phyloP scores from a whole-genome alignment of 2,113 vertebrate genomes.

The Ascaphus truei region DNA sequence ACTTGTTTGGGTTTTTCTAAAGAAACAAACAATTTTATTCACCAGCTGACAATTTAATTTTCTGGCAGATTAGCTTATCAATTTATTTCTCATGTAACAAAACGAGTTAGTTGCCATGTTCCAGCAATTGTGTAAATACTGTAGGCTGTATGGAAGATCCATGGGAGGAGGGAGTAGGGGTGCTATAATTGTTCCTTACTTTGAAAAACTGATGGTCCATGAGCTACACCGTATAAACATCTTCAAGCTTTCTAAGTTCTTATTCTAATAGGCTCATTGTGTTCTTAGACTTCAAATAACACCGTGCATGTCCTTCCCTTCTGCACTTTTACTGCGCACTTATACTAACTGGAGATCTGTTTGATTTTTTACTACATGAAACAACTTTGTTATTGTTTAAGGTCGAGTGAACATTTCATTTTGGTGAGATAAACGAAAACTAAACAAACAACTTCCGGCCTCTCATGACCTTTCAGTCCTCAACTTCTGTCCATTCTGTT shows the following conservation, averaged over 20 bases:
- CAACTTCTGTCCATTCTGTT: too few relatives aligned
- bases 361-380: too few relatives aligned
- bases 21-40: constrained; percentile 37
- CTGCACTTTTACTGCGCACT: too few relatives aligned
- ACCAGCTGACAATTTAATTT: constrained; percentile 26
- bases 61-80: constrained; percentile 18
- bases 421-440: too few relatives aligned
- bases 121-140: not conserved
- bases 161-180: not conserved
- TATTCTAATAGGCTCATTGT: too few relatives aligned
- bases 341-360: too few relatives aligned
- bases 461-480: too few relatives aligned
- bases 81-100: constrained; percentile 30
- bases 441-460: too few relatives aligned
- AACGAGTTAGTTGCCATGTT: constrained; percentile 14
- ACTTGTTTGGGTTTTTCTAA: constrained; percentile 34
- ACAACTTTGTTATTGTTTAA: too few relatives aligned
- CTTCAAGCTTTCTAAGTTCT: constrained; percentile 41
- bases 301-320: too few relatives aligned
- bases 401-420: too few relatives aligned
- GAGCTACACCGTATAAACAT: constrained; percentile 40
- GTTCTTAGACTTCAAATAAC: too few relatives aligned
- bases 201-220: not conserved
- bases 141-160: constrained; percentile 7
- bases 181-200: constrained; percentile 20